A percentile compares a stretch with the other conserved stretches of the same genome.
These are phyloP conservation scores for Psephotus haematonotus DNA, from an alignment of 2,113 vertebrate species.

Conservation along the genomic window DNA sequence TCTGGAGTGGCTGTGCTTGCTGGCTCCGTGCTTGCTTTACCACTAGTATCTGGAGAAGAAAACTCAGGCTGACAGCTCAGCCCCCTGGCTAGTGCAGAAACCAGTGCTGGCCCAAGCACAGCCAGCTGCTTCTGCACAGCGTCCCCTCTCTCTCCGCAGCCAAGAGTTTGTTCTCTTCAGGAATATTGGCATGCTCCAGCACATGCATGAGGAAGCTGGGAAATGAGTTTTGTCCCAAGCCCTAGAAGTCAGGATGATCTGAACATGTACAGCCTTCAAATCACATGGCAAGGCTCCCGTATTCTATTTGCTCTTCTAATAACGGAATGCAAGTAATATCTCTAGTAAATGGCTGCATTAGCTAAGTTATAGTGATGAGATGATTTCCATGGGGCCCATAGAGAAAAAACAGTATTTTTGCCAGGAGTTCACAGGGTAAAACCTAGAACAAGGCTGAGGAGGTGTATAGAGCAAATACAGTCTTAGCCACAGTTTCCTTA, in stretches of 20 bases:
- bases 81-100: background rate
- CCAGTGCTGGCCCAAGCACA: rapidly evolving
- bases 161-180: background rate
- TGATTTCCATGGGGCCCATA: background rate
- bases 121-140: background rate
- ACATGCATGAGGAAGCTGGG: background rate
- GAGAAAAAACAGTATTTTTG: background rate
- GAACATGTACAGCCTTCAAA: background rate
- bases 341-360: background rate
- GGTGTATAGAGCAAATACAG: background rate
- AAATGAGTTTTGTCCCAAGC: background rate
- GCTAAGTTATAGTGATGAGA: background rate
- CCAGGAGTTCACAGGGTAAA: background rate
- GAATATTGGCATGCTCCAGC: background rate
- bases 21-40: background rate
- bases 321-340: background rate
- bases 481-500: background rate
- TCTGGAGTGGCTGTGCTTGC: background rate
- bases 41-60: background rate
- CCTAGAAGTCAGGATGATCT: background rate
- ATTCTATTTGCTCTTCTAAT: background rate
- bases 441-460: background rate
- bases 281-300: background rate
- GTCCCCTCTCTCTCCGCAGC: background rate
- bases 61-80: background rate